A percentile compares a stretch with the other conserved stretches of the same genome.
Conservation (phyloP, 2,113 vertebrate genomes). For the Tyto alba region DNA sequence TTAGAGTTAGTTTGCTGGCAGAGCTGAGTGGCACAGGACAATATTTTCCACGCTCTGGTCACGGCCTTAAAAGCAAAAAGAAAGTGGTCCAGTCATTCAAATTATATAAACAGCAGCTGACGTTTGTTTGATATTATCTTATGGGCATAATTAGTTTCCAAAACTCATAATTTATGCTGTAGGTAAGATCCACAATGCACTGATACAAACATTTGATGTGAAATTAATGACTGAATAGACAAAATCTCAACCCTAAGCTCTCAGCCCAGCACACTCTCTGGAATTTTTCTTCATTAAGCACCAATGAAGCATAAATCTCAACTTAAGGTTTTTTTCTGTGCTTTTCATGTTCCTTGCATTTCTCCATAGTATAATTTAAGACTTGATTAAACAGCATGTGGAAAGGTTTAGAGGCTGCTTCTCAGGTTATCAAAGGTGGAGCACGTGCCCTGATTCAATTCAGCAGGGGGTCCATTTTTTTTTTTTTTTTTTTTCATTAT, state of each 20-base stretch:
- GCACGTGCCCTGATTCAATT: not conserved
- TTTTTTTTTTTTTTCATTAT: no score
- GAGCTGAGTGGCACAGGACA: not conserved
- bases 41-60: not conserved
- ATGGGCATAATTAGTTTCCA: not conserved
- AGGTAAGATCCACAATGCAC: not conserved
- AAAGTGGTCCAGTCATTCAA: not conserved
- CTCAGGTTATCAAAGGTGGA: not conserved
- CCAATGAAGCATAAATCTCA: not conserved
- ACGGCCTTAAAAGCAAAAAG: not conserved
- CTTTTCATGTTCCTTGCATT: not conserved
- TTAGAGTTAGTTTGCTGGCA: not conserved
- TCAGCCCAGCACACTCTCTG: not conserved
- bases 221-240: not conserved
- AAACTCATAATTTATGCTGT: not conserved
- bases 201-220: not conserved
- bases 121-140: not conserved
- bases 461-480: not conserved
- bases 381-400: not conserved
- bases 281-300: not conserved
- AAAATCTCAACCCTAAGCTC: not conserved
- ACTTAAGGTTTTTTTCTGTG: not conserved
- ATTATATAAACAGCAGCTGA: not conserved
- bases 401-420: not conserved
- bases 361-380: not conserved